Percentiles rank a stretch among this genome's conserved stretches.
Conservation (phyloP, 2,888 invertebrate genomes). For the Diploptera punctata region DNA sequence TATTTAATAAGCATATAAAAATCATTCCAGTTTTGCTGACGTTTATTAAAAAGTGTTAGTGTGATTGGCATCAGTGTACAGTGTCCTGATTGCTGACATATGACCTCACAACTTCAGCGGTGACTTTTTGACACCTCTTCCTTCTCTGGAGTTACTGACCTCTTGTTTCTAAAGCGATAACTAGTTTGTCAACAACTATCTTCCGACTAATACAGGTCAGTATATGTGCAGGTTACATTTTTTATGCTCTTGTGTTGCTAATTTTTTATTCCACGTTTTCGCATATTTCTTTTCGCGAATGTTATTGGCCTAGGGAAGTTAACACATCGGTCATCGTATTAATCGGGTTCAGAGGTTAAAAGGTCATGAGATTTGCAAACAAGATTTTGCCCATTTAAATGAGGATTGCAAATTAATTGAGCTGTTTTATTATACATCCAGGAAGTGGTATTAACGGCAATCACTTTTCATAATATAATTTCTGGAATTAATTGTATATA, state of each 20-base stretch:
- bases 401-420: not conserved
- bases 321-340: not conserved
- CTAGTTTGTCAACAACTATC: not conserved
- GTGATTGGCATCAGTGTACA: not conserved
- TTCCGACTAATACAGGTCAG: constrained; percentile 10
- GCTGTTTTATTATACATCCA: no score
- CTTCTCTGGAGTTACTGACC: not conserved
- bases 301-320: not conserved
- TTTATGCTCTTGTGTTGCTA: no score
- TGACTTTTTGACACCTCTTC: no score
- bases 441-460: no score
- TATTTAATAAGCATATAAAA: not conserved
- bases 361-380: constrained; percentile 8
- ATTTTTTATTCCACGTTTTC: no score
- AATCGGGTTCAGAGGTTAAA: not conserved
- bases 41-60: not conserved
- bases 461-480: no score
- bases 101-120: no score
- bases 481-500: no score
- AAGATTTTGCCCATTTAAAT: not conserved
- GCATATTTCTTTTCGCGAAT: not conserved
- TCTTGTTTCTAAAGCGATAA: not conserved
- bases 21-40: not conserved
- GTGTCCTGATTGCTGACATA: not conserved
- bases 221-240: no score